A percentile compares a stretch with the other conserved stretches of the same genome.
Evolutionary conservation across 2,797 vertebrate genomes (phyloP).

Genomic region (Tolypeutes matacus): DNA sequence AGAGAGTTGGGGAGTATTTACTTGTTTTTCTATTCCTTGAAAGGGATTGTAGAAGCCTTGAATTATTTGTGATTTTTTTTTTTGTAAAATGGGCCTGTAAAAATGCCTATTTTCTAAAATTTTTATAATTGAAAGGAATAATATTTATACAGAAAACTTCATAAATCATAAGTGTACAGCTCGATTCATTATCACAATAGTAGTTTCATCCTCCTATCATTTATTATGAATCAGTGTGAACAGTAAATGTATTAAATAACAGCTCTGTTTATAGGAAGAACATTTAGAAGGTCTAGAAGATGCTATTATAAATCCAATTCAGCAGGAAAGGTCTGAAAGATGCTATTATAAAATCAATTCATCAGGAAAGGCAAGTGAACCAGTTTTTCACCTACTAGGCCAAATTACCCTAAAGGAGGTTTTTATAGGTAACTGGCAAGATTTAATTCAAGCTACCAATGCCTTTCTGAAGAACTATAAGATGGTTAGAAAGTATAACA

Average conservation of each 20-base stretch:
- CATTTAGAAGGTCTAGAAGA: conserved; percentile 49
- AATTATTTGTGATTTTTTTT: conserved; percentile 48
- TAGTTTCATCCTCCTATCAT: conserved; percentile 16
- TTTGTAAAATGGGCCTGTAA: conserved; percentile 37
- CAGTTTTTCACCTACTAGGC: conserved; percentile 43
- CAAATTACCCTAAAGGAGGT: conserved; percentile 1
- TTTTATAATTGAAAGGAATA: conserved; percentile 61
- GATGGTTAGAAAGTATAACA: conserved; percentile 1
- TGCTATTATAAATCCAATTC: conserved; percentile 53
- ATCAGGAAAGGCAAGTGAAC: conserved; percentile 32
- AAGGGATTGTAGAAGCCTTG: neutral
- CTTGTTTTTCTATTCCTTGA: conserved; percentile 38
- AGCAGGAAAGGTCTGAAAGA: conserved; percentile 53
- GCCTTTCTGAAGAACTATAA: conserved; percentile 20
- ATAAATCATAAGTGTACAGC: neutral
- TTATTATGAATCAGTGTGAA: conserved; percentile 65
- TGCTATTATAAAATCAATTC: conserved; percentile 63
- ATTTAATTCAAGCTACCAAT: conserved; percentile 51
- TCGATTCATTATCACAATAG: conserved; percentile 32
- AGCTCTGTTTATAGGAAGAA: conserved; percentile 43
- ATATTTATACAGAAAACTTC: neutral
- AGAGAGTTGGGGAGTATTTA: conserved; percentile 17
- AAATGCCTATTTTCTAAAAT: conserved; percentile 46
- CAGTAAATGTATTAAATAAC: conserved; percentile 62
- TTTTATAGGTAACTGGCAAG: neutral